phyloP scores from a whole-genome alignment of 2,797 vertebrate species.

The Gymnothorax javanicus region DNA sequence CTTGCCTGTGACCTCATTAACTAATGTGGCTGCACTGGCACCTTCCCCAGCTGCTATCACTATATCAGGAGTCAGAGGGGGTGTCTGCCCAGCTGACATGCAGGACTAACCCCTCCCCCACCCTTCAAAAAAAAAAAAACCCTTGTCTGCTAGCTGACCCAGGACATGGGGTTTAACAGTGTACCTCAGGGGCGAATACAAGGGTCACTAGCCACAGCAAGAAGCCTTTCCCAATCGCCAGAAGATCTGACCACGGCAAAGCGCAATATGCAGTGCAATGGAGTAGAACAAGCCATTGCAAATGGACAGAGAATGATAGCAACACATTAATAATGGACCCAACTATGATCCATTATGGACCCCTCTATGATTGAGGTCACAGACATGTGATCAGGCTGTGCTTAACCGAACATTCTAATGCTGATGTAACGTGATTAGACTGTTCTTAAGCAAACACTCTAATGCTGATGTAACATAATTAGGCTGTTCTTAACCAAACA shows the following conservation, averaged over 20 bases:
- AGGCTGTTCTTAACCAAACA: no score
- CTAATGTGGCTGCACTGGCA: conserved; percentile 72
- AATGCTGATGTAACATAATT: no score
- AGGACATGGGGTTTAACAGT: background rate
- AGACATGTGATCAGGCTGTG: no score
- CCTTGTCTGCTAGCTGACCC: background rate
- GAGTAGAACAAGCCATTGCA: background rate
- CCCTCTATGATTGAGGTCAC: no score
- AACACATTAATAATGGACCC: background rate
- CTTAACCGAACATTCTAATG: no score
- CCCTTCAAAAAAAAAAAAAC: background rate
- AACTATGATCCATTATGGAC: no score
- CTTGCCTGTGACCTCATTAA: conserved; percentile 78
- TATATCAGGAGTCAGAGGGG: conserved; percentile 59
- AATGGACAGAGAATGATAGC: background rate
- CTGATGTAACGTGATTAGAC: no score
- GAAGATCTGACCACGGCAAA: background rate
- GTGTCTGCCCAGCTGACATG: background rate
- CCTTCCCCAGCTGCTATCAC: conserved; percentile 69
- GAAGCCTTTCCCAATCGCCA: background rate
- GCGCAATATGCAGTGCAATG: background rate
- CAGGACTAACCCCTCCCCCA: background rate
- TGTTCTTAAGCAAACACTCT: no score
- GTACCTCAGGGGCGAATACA: background rate
- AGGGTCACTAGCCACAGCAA: background rate